A percentile compares a stretch with the other conserved stretches of the same genome.
These are phyloP conservation scores for Teleopsis dalmanni DNA, from an alignment of 1,140 invertebrate species.

Conservation along the genomic window DNA sequence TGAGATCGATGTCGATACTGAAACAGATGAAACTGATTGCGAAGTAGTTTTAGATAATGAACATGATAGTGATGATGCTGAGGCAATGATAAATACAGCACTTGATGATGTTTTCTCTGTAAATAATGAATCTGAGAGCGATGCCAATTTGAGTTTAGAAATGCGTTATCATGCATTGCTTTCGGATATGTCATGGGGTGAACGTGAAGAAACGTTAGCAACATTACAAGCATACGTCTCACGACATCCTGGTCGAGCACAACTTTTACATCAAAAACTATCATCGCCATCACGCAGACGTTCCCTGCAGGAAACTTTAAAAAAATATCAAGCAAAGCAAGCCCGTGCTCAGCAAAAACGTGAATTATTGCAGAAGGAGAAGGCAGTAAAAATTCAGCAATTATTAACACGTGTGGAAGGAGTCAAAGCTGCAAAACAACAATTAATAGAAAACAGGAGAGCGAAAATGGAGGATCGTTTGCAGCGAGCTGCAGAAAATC, in stretches of 20 bases:
- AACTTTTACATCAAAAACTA: conserved; percentile 87
- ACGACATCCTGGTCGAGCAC: conserved; percentile 78
- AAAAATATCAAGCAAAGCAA: conserved; percentile 81
- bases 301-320: conserved; percentile 67
- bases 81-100: conserved; percentile 30
- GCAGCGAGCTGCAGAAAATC: conserved; percentile 84
- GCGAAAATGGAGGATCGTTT: conserved; percentile 78
- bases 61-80: conserved; percentile 14
- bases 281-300: conserved; percentile 82
- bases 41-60: conserved; percentile 35
- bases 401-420: conserved; percentile 84
- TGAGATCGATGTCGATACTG: conserved; percentile 73
- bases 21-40: conserved; percentile 65
- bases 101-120: conserved; percentile 31
- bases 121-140: conserved; percentile 20
- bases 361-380: conserved; percentile 72
- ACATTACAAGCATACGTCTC: conserved; percentile 68
- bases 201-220: conserved; percentile 67
- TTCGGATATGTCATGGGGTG: conserved; percentile 70
- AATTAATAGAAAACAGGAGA: conserved; percentile 76
- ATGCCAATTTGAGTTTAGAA: conserved; percentile 48
- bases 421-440: conserved; percentile 79
- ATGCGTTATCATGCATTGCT: conserved; percentile 63
- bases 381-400: conserved; percentile 76
- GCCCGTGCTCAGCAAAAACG: conserved; percentile 73